Conservation (phyloP, 1,140 invertebrate genomes). For the Drosophila pectinifera region DNA sequence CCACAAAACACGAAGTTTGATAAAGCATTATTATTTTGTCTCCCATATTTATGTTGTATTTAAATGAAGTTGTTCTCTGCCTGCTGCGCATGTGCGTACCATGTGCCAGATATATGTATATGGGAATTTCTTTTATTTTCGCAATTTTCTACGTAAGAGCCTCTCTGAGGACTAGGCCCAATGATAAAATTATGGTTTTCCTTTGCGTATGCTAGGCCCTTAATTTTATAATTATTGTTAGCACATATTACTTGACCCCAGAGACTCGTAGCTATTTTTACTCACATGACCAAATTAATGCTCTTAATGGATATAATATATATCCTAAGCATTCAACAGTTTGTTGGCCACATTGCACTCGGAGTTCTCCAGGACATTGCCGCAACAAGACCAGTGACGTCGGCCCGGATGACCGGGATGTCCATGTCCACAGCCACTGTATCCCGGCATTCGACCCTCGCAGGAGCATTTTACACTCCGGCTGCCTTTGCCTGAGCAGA, state of each 20-base stretch:
- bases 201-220: too few species aligned
- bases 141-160: neutral
- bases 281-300: too few species aligned
- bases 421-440: slow-evolving; percentile 92
- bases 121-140: neutral
- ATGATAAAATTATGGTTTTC: neutral
- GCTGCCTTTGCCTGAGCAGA: slow-evolving; percentile 91
- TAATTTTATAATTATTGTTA: too few species aligned
- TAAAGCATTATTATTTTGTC: neutral
- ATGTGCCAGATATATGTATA: slow-evolving; percentile 5
- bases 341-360: slow-evolving; percentile 85
- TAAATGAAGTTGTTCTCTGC: neutral
- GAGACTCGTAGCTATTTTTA: neutral
- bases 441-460: slow-evolving; percentile 89
- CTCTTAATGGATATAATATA: neutral
- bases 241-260: too few species aligned
- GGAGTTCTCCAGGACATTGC: slow-evolving; percentile 87
- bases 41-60: slow-evolving; percentile 8
- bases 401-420: slow-evolving; percentile 91
- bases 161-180: too few species aligned
- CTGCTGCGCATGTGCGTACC: slow-evolving; percentile 7
- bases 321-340: slow-evolving; percentile 56
- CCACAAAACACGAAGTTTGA: neutral
- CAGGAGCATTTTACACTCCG: slow-evolving; percentile 90
- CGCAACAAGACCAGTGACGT: slow-evolving; percentile 93